These are phyloP conservation scores for Ictalurus furcatus DNA, from an alignment of 2,113 vertebrate species.

Conservation along the genomic window DNA sequence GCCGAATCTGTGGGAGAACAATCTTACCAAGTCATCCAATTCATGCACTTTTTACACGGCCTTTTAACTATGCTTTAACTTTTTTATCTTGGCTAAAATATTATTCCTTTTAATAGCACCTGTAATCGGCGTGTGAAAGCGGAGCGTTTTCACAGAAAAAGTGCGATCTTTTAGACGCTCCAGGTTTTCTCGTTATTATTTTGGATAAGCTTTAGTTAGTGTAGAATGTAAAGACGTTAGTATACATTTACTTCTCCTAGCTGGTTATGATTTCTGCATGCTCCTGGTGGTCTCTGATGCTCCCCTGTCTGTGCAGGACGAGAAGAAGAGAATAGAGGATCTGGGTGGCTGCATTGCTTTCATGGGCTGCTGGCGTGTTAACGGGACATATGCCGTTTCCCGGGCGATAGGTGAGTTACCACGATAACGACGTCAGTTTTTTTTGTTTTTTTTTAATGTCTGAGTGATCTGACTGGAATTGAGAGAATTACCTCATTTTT, in stretches of 20 bases:
- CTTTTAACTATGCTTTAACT: background rate
- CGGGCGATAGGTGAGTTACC: slow-evolving; percentile 87
- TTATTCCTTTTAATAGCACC: background rate
- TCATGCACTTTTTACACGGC: background rate
- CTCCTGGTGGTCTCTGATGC: slow-evolving; percentile 9
- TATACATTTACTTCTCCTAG: background rate
- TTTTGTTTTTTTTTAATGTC: background rate
- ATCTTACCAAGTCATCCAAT: background rate
- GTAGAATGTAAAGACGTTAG: background rate
- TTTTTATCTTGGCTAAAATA: background rate
- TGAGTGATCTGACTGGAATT: background rate
- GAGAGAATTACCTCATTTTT: background rate
- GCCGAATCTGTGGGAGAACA: background rate
- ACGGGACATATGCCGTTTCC: slow-evolving; percentile 96
- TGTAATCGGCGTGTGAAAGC: background rate
- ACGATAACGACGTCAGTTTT: background rate
- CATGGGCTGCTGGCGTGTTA: slow-evolving; percentile 95
- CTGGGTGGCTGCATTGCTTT: slow-evolving; percentile 90
- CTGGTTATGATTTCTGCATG: background rate
- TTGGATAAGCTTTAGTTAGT: background rate
- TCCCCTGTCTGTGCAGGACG: slow-evolving; percentile 77
- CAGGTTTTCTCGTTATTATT: background rate
- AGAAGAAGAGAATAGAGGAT: slow-evolving; percentile 86
- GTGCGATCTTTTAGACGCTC: background rate
- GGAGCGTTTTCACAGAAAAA: background rate